Conservation (phyloP, 2,797 vertebrate genomes). For the Gadopsis marmoratus region DNA sequence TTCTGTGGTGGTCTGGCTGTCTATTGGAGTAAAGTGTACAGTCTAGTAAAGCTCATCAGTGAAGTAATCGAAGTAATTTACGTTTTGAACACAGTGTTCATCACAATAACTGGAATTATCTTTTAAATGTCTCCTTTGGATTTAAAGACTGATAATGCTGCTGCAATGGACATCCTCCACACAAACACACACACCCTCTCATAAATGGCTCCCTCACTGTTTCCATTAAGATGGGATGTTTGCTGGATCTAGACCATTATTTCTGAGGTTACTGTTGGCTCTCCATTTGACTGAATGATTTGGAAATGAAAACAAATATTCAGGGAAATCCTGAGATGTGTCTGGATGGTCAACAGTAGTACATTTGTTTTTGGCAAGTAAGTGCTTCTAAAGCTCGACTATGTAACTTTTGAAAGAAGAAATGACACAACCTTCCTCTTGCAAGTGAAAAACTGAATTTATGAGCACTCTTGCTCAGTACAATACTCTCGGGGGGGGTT, state of each 20-base stretch:
- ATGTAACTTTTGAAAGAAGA: too few species aligned
- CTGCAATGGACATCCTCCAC: neutral
- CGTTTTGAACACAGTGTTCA: conserved; percentile 2
- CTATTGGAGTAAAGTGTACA: neutral
- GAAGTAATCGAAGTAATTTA: neutral
- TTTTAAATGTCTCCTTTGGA: neutral
- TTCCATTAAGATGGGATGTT: conserved; percentile 11
- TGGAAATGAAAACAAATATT: neutral
- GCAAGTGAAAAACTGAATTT: too few species aligned
- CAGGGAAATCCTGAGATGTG: neutral
- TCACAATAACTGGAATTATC: neutral
- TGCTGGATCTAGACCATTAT: conserved; percentile 21
- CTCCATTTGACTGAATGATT: neutral
- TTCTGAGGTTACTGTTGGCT: neutral
- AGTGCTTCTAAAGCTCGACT: too few species aligned
- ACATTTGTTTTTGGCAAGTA: too few species aligned
- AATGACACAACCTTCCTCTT: too few species aligned
- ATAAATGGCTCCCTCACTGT: neutral
- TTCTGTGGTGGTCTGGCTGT: neutral
- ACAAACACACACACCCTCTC: neutral
- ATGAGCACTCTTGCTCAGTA: too few species aligned
- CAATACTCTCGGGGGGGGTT: too few species aligned
- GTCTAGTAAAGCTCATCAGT: neutral
- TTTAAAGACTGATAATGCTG: neutral
- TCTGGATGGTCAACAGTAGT: neutral